Evolutionary conservation across 2,797 vertebrate species (phyloP).

Genomic region (Numenius phaeopus): DNA sequence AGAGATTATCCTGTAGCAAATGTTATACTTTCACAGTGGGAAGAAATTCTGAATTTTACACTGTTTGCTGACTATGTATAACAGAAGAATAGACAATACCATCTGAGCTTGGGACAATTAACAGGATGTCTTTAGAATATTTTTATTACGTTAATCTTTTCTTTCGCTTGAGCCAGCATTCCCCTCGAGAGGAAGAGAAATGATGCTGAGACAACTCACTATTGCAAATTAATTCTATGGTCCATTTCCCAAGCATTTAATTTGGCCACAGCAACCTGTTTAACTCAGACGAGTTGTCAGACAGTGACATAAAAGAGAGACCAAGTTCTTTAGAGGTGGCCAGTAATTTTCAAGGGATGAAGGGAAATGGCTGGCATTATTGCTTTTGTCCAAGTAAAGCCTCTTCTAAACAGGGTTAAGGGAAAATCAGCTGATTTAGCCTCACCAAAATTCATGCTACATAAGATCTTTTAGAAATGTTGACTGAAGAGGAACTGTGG

Average conservation of each 20-base stretch:
- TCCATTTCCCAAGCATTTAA: slow-evolving; percentile 57
- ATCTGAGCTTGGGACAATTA: slow-evolving; percentile 12
- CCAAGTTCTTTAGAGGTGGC: slow-evolving; percentile 24
- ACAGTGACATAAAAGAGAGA: slow-evolving; percentile 28
- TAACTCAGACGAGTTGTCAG: slow-evolving; percentile 25
- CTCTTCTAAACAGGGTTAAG: background rate
- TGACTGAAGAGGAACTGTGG: background rate
- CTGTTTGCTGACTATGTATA: background rate
- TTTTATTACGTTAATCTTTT: slow-evolving; percentile 56
- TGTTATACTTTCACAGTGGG: background rate
- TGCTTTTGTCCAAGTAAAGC: slow-evolving; percentile 30
- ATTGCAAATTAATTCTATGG: slow-evolving; percentile 50
- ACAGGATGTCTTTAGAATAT: slow-evolving; percentile 53
- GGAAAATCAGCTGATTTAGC: slow-evolving; percentile 4
- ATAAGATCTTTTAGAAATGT: background rate
- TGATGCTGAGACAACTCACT: slow-evolving; percentile 26
- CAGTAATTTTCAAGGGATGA: slow-evolving; percentile 30
- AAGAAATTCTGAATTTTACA: slow-evolving; percentile 40
- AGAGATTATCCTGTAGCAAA: background rate
- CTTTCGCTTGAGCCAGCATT: slow-evolving; percentile 40
- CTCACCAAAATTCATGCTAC: background rate
- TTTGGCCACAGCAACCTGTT: slow-evolving; percentile 46
- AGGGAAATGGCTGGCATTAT: background rate
- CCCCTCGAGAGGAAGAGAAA: slow-evolving; percentile 57
- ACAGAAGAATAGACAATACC: slow-evolving; percentile 18